phyloP scores from a whole-genome alignment of 1,140 invertebrate species.

The roundworm (Caenorhabditis elegans) region DNA sequence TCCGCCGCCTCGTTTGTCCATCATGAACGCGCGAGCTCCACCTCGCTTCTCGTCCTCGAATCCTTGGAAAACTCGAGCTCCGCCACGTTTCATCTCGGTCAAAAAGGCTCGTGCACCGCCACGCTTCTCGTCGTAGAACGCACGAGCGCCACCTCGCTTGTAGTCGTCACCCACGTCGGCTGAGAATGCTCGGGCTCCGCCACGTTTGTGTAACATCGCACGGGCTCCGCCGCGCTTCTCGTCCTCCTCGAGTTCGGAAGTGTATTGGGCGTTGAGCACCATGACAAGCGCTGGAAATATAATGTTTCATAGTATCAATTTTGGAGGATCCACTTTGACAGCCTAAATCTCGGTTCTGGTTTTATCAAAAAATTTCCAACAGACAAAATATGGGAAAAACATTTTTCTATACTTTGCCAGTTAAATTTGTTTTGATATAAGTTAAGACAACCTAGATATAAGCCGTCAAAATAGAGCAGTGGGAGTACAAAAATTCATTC shows the following conservation, averaged over 20 bases:
- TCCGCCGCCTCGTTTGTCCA: conserved; percentile 35
- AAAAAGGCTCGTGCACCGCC: conserved; percentile 13
- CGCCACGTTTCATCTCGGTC: conserved; percentile 22
- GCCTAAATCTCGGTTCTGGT: no score
- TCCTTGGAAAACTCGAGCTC: conserved; percentile 19
- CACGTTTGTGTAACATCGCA: conserved; percentile 32
- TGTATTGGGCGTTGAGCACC: conserved; percentile 26
- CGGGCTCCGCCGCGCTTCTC: conserved; percentile 39
- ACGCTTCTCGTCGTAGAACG: conserved; percentile 9
- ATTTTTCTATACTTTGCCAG: no score
- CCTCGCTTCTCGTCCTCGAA: conserved; percentile 31
- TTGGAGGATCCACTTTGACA: no score
- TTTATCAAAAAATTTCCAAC: no score
- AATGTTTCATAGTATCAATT: no score
- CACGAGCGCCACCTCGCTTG: conserved; percentile 31
- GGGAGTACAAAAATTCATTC: no score
- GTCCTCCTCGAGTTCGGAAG: background rate
- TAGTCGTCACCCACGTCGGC: background rate
- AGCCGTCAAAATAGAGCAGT: no score
- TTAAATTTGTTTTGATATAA: no score
- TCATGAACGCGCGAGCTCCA: conserved; percentile 24
- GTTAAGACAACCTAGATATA: no score
- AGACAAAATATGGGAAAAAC: no score
- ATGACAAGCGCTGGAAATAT: background rate
- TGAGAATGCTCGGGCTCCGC: conserved; percentile 34